phyloP scores from a whole-genome alignment of 2,113 vertebrate species.

The Bungarus multicinctus region DNA sequence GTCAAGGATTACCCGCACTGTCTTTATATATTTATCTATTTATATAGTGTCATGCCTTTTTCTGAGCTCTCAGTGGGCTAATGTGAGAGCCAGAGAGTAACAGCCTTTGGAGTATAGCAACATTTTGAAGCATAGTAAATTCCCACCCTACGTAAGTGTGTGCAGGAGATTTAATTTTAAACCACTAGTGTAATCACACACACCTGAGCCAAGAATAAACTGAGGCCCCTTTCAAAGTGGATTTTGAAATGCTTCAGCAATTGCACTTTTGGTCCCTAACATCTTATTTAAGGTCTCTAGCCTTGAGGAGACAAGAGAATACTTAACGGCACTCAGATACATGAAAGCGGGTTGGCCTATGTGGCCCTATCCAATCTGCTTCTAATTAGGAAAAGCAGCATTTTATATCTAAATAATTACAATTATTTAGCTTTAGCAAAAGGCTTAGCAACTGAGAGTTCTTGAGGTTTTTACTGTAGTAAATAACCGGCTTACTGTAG shows the following conservation, averaged over 20 bases:
- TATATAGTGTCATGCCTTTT: not conserved
- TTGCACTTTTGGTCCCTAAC: not conserved
- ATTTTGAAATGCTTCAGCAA: not conserved
- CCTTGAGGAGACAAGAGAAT: not conserved
- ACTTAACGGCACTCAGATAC: not conserved
- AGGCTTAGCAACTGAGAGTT: not conserved
- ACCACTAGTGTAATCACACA: not conserved
- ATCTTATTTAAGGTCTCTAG: not conserved
- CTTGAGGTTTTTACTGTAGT: not conserved
- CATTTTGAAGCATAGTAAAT: not conserved
- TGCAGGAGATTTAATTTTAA: not conserved
- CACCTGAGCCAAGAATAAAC: not conserved
- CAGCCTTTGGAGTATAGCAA: not conserved
- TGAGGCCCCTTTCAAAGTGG: too few species aligned
- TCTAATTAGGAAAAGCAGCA: not conserved
- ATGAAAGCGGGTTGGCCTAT: not conserved
- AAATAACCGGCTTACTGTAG: not conserved
- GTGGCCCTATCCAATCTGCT: not conserved
- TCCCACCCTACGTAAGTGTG: not conserved
- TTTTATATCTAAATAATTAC: not conserved
- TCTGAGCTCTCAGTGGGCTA: not conserved
- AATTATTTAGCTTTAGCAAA: not conserved
- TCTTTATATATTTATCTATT: not conserved
- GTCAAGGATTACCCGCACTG: not conserved
- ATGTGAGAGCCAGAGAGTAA: not conserved